Evolutionary conservation across 2,113 vertebrate species (phyloP), one percentile per base, ranked within the genome.

Genomic region (Mobula birostris): DNA sequence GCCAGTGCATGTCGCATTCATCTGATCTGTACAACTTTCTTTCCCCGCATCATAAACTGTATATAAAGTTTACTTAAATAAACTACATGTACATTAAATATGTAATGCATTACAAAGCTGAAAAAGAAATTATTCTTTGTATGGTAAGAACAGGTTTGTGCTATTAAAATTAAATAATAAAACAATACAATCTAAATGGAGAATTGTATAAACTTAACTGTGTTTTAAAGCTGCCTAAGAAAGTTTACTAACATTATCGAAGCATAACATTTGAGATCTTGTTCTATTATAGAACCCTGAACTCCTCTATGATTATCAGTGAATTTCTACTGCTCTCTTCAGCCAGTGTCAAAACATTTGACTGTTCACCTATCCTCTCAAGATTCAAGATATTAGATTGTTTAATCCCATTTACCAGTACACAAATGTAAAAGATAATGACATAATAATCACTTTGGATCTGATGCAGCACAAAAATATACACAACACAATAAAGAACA

Each of bases 1-100:
- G 76, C 94, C 94, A 94, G 77, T 96, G 97, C 97, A 98, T 97
- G 97, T 96, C 95, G 92, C 96, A 95, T 94, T 95, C 94, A 66
- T 96, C 95, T 95, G 79, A 94, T 95, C 95, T 95, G 95, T 95
- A 95, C 94, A 95, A 80, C 95, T 96, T 95, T 96, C 56, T 19
- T 95, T 95, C 95, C 95, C 95, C 56, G 91, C 91, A 58, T 96
- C 80, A 56, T 95, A 94, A 94, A 93, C 96, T 96, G 95, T 96
- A 96, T 95, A 96, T 97, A 96, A 94, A 94, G 70, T 96, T 96
- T 94, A 95, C 97, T 96, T 97, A 97, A 97, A 97, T 97, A 97
- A 97, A 97, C 96, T 96, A 96, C 95, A 96, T 97, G 96, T 97
- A 96, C 96, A 97, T 96, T 97, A 95, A 96, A 96, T 96, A 95